phyloP scores from a whole-genome alignment of 2,113 vertebrate genomes.

The Nesogale talazaci region DNA sequence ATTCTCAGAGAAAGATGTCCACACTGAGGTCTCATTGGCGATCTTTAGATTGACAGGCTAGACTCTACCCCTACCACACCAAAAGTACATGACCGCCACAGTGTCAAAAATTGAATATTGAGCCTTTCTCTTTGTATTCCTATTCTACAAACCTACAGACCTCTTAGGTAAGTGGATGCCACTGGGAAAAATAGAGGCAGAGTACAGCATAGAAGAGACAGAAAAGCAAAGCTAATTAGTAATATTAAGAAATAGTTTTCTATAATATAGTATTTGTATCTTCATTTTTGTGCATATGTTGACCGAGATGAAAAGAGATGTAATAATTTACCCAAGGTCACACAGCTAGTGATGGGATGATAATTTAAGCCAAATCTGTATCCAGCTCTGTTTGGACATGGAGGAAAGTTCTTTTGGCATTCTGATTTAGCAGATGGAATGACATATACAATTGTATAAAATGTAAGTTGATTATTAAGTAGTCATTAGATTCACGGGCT shows the following conservation, averaged over 20 bases:
- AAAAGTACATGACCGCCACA: too few species aligned
- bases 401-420: background rate
- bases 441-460: slow-evolving; percentile 34
- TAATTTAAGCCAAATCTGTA: background rate
- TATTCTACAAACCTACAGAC: background rate
- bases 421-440: background rate
- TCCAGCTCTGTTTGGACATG: background rate
- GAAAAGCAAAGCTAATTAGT: background rate
- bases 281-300: background rate
- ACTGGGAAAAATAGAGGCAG: background rate
- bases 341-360: background rate
- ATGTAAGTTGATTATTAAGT: background rate
- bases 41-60: too few species aligned
- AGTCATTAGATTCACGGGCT: background rate
- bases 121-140: slow-evolving; percentile 21
- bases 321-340: background rate
- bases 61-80: too few species aligned
- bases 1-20: too few species aligned
- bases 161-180: background rate
- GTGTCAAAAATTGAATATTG: background rate
- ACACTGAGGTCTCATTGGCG: too few species aligned
- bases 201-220: background rate
- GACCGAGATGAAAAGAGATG: slow-evolving; percentile 4
- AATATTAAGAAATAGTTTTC: background rate
- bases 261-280: background rate